Evolutionary conservation across 2,797 vertebrate genomes (phyloP), one percentile per base, ranked within the genome.

Genomic region (Lithobates sylvaticus): DNA sequence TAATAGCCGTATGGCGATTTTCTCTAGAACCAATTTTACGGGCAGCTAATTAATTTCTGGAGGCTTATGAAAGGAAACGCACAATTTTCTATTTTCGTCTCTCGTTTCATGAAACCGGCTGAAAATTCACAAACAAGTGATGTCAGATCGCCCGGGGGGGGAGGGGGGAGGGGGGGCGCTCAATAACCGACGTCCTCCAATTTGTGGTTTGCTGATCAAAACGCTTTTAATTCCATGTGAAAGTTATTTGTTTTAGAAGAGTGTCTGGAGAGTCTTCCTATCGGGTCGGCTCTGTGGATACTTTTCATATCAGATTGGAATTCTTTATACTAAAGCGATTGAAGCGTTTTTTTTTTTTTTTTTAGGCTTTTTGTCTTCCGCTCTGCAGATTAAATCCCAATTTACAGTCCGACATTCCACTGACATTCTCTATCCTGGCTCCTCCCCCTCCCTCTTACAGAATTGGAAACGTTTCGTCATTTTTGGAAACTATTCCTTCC

Each of bases 31-130:
- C n/a, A 12, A n/a, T 84, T 76, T 84, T 84, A 84, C 26, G 58
- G 65, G 44, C 74, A 27, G 64, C 29, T 76, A 76, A 84, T 84
- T 84, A 84, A 84, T 68, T 84, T 69, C 73, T 47, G 64, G 82
- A 76, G 54, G 73, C 16, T 68, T 58, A 68, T 76, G 68, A 47
- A 76, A 36, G 64, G 36, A 67, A 74, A 71, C 36, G 42, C 16
- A 29, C 65, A 36, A 12, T 54, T 54, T 81, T 44, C 76, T 42
- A 44, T 16, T 5, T n/a, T 50, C 76, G 16, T 42, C 34, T 70
- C 34, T 72, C 10, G 13, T 39, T n/a, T 47, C 18, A 78, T 12
- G 23, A 76, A 27, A 71, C 2, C n/a, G 64, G 16, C 65, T 78
- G 36, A 39, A 29, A 73, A 78, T 70, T 47, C 32, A 64, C 26